Evolutionary conservation across 2,888 invertebrate species (phyloP).

Genomic region (Argynnis bischoffii): DNA sequence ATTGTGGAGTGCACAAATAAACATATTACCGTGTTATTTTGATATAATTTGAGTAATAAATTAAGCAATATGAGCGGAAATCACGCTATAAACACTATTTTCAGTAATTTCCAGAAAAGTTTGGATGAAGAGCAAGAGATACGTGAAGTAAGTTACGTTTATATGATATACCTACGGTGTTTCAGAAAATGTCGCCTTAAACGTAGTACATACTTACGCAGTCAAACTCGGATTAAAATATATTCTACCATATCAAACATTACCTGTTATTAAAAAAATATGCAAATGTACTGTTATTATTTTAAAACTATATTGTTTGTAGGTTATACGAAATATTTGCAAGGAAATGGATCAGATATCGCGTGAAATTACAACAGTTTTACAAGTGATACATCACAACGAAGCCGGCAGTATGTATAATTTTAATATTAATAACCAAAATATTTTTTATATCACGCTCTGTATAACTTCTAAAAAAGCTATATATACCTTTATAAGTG

Average conservation of each 20-base stretch:
- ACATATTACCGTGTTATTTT: slow-evolving; percentile 18
- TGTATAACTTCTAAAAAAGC: too few relatives aligned
- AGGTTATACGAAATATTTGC: slow-evolving; percentile 87
- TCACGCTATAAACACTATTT: slow-evolving; percentile 82
- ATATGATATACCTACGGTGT: not conserved
- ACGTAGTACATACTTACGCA: too few relatives aligned
- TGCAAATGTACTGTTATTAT: not conserved
- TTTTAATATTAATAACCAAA: too few relatives aligned
- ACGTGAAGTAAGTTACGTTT: slow-evolving; percentile 84
- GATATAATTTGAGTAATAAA: slow-evolving; percentile 8
- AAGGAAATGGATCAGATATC: slow-evolving; percentile 90
- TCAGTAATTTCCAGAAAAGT: slow-evolving; percentile 89
- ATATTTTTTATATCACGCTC: too few relatives aligned
- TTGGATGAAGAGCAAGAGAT: slow-evolving; percentile 90
- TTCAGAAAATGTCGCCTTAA: too few relatives aligned
- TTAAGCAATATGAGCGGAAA: slow-evolving; percentile 53
- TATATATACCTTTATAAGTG: too few relatives aligned
- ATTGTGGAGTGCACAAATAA: not conserved
- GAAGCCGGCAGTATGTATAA: slow-evolving; percentile 84
- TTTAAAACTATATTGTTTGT: slow-evolving; percentile 39
- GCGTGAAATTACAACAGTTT: slow-evolving; percentile 88
- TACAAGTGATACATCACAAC: slow-evolving; percentile 92
- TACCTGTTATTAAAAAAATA: not conserved
- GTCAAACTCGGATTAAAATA: too few relatives aligned
- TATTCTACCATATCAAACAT: too few relatives aligned